Conservation (phyloP, 2,113 vertebrate genomes). For the Ammodytes marinus region DNA sequence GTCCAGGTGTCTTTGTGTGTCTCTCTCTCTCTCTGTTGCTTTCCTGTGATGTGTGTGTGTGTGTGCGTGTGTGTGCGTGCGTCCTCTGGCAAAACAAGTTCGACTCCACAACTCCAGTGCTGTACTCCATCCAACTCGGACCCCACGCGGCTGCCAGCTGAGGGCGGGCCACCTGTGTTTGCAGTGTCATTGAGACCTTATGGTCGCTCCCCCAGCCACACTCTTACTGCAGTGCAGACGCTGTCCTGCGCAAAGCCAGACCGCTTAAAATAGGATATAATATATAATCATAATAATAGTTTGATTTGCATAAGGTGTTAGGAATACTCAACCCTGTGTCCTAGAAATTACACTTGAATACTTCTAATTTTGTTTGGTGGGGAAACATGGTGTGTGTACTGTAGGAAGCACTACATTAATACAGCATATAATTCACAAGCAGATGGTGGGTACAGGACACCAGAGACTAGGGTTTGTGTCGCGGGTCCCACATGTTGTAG, state of each 20-base stretch:
- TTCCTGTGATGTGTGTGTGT: constrained; percentile 8
- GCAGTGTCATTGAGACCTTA: constrained; percentile 76
- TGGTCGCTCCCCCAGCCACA: constrained; percentile 24
- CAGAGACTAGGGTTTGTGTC: background rate
- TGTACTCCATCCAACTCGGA: constrained; percentile 24
- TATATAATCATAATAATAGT: background rate
- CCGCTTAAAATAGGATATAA: constrained; percentile 47
- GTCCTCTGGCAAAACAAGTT: constrained; percentile 66
- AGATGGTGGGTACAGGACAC: background rate
- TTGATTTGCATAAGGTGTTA: constrained; percentile 41
- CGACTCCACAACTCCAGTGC: constrained; percentile 1
- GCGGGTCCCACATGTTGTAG: too few species aligned
- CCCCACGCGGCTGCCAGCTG: constrained; percentile 53
- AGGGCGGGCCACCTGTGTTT: constrained; percentile 62
- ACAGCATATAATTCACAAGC: background rate
- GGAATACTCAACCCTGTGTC: constrained; percentile 24
- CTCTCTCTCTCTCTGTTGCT: constrained; percentile 50
- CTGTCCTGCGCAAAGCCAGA: constrained; percentile 21
- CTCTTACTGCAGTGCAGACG: constrained; percentile 34
- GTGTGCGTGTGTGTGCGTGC: background rate
- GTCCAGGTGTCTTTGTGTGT: constrained; percentile 57
- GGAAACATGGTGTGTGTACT: background rate
- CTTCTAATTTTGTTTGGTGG: constrained; percentile 9
- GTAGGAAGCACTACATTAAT: background rate
- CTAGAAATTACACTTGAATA: constrained; percentile 10